Conservation (phyloP, 2,113 vertebrate species). For the Centropus unirufus region DNA sequence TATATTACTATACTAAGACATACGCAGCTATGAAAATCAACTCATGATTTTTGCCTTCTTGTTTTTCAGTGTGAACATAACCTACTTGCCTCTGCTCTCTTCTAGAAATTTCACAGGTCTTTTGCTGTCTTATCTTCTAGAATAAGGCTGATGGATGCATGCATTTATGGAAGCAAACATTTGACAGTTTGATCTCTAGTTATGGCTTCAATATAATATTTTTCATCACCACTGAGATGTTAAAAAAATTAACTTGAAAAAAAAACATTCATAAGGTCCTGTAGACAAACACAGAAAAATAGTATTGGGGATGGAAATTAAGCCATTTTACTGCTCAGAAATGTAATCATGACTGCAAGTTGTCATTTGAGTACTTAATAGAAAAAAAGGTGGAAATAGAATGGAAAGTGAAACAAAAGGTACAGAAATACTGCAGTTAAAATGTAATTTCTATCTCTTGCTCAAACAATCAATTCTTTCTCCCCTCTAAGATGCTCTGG, state of each 20-base stretch:
- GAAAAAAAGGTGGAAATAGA: background rate
- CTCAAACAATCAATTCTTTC: background rate
- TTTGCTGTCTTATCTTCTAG: background rate
- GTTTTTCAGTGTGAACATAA: background rate
- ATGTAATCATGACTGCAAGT: background rate
- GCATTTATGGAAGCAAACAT: background rate
- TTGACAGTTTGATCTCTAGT: background rate
- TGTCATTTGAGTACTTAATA: background rate
- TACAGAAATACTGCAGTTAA: background rate
- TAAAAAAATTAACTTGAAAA: background rate
- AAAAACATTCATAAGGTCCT: background rate
- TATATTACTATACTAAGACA: background rate
- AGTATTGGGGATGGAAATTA: rapidly evolving
- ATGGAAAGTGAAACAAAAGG: background rate
- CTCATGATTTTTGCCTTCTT: background rate
- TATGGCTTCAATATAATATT: background rate
- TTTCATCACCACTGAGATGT: background rate
- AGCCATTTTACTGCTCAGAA: background rate
- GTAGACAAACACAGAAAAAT: background rate
- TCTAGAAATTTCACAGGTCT: background rate
- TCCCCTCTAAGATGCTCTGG: background rate
- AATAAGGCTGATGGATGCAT: background rate
- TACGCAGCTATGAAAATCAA: background rate
- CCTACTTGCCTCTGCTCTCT: background rate
- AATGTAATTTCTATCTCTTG: background rate